Percentiles rank a stretch among this genome's conserved stretches.
These are phyloP conservation scores for Drosophila elegans DNA, from an alignment of 1,140 invertebrate genomes.

Conservation along the genomic window DNA sequence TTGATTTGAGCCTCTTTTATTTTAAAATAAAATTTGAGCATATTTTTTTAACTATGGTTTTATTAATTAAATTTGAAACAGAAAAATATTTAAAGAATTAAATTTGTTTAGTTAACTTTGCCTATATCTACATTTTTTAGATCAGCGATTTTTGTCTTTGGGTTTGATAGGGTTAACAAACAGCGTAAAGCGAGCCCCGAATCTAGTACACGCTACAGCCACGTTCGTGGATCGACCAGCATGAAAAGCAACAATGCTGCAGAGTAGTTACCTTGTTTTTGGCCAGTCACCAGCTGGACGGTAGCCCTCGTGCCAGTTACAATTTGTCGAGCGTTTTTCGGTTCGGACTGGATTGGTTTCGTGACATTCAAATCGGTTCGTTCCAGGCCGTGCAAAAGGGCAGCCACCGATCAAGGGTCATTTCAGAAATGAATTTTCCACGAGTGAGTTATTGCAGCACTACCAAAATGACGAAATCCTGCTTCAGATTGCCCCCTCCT, in stretches of 20 bases:
- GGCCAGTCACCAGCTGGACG: constrained; percentile 51
- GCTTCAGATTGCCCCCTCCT: constrained; percentile 23
- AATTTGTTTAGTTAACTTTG: too few species aligned
- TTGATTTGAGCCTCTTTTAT: too few species aligned
- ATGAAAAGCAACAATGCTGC: constrained; percentile 16
- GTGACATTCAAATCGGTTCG: constrained; percentile 73
- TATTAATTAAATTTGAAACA: too few species aligned
- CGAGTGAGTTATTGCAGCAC: constrained; percentile 31
- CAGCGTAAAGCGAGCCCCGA: constrained; percentile 24
- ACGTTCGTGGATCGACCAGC: constrained; percentile 21
- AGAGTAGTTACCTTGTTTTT: constrained; percentile 51
- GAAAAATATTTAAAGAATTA: too few species aligned
- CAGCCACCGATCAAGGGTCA: constrained; percentile 20
- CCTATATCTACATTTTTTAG: too few species aligned
- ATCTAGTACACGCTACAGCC: constrained; percentile 57
- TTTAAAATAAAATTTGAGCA: too few species aligned
- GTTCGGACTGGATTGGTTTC: constrained; percentile 35
- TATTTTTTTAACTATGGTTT: too few species aligned
- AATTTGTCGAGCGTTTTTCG: constrained; percentile 60
- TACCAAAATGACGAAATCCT: constrained; percentile 30
- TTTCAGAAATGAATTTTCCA: constrained; percentile 32
- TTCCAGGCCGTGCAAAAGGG: constrained; percentile 58
- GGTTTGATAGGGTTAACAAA: constrained; percentile 33
- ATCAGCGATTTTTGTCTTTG: too few species aligned
- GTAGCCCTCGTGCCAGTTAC: constrained; percentile 55